Base-by-base conservation (phyloP, 1,140 invertebrate species). In the Marisa cornuarietis region DNA sequence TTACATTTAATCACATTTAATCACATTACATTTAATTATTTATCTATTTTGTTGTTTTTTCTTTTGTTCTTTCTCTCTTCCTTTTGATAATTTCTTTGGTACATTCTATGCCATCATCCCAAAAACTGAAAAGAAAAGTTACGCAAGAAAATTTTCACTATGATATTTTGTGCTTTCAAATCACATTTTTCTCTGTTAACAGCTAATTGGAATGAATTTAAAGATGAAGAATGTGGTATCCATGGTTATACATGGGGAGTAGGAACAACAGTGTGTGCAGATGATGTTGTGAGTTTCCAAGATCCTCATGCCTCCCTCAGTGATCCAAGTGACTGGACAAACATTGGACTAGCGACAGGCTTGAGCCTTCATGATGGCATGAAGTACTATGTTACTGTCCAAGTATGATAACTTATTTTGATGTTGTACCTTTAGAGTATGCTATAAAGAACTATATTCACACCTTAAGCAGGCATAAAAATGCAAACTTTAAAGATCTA, bases 181-280 rank as follows among this genome's bases (percentile, higher is more conserved):
- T 63, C 18, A 13, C 54, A 16, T 14, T 61, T 24, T 63, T 78
- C 77, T 49, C 76, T 58, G 20, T 49, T 81, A 78, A 13, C 79
- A 87, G 86, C 76, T 0, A 87, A 88, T 79, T 88, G 85, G 84
- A 84, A 88, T 76, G 86, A 85, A 75, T 86, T 88, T 68, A 79
- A 87, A 79, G 87, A 88, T 73, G 79, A 85, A 0, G 87, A 88
- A 58, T 87, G 78, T 54, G 86, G 83, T 51, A 85, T 88, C n/a
- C 84, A 58, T 65, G 86, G 84, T 42, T 87, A 86, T 76, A 85
- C 87, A 11, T 87, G 84, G 84, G 80, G 85, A 42, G 85, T 84
- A 9, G 87, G 87, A 11, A 81, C 54, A 63, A 65, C 52, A 8
- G 31, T 85, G 16, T 87, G 86, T 81, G 81, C 80, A 14, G 81